Evolutionary conservation across 92 coral and sea anemone species (phyloP), one percentile per base, ranked within the genome.

Genomic region (Desmophyllum pertusum): DNA sequence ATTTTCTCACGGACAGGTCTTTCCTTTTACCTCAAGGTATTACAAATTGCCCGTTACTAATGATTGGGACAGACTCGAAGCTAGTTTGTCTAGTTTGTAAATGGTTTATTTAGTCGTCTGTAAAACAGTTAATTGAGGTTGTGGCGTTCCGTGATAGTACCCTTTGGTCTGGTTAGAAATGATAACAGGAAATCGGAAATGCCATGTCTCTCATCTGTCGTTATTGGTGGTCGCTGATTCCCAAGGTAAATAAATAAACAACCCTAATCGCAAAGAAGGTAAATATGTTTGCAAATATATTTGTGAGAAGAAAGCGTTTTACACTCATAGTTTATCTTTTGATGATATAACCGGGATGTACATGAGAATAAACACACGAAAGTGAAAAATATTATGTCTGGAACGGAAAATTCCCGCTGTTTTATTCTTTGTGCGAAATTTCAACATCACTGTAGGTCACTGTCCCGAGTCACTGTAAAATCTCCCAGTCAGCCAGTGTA

Each of bases 111-210:
- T 19, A n/a, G 36, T 6, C 45, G 43, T 67, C 11, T 17, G 43
- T 36, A 35, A 35, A 15, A 67, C 18, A 13, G 18, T 27, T 36
- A 0, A 67, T 8, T 6, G 29, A 18, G 27, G 42, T 19, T 67
- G 18, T 67, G 27, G 27, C 11, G 33, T 36, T 67, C 71, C 65
- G 65, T 59, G 65, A 25, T 27, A 27, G 15, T 0, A 36, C 75
- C 50, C 33, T 27, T 36, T 31, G 72, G 72, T 5, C 50, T 23
- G 31, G 35, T 9, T 21, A 0, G 5, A 21, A 39, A 70, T 39
- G 75, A 70, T 42, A 70, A 70, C 75, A 70, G 75, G 75, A 70
- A 39, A 70, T 21, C 45, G 48, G 75, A 70, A 41, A 70, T 41
- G 15, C 75, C 52, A 23, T 8, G 52, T 70, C 52, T 35, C 50